Conservation (phyloP, 2,888 invertebrate genomes). For the Globia sparganii region DNA sequence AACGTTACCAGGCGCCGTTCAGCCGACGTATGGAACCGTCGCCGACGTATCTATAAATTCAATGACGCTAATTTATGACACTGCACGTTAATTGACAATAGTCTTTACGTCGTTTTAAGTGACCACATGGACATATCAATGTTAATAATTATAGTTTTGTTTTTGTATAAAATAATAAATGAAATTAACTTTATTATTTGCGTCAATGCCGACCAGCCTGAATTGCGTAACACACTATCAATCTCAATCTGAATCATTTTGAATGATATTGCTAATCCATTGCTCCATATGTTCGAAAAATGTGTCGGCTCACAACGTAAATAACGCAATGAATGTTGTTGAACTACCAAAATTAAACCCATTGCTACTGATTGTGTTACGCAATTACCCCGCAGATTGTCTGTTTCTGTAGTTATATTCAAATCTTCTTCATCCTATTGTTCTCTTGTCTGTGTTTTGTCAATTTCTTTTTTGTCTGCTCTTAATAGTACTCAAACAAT, state of each 20-base stretch:
- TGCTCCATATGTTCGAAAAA: too few relatives aligned
- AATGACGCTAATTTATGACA: slow-evolving; percentile 70
- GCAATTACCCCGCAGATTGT: too few relatives aligned
- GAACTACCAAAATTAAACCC: too few relatives aligned
- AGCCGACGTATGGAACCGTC: slow-evolving; percentile 39
- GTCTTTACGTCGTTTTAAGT: slow-evolving; percentile 45
- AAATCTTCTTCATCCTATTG: neutral
- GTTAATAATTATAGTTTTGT: slow-evolving; percentile 40
- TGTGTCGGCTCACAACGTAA: too few relatives aligned
- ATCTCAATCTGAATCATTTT: too few relatives aligned
- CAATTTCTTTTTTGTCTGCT: slow-evolving; percentile 31
- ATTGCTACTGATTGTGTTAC: too few relatives aligned
- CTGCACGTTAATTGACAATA: slow-evolving; percentile 58
- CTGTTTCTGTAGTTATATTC: neutral
- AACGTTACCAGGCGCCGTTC: slow-evolving; percentile 56
- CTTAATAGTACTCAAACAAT: slow-evolving; percentile 44
- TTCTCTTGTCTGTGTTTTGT: neutral
- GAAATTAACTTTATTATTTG: slow-evolving; percentile 13
- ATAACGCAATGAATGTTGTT: too few relatives aligned
- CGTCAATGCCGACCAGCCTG: neutral
- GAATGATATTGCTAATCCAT: too few relatives aligned
- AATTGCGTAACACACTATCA: too few relatives aligned
- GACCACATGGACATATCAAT: slow-evolving; percentile 59
- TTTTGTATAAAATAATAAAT: slow-evolving; percentile 23
- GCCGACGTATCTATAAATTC: slow-evolving; percentile 53